phyloP scores from a whole-genome alignment of 2,797 vertebrate genomes.

The Rhinichthys osculus region DNA sequence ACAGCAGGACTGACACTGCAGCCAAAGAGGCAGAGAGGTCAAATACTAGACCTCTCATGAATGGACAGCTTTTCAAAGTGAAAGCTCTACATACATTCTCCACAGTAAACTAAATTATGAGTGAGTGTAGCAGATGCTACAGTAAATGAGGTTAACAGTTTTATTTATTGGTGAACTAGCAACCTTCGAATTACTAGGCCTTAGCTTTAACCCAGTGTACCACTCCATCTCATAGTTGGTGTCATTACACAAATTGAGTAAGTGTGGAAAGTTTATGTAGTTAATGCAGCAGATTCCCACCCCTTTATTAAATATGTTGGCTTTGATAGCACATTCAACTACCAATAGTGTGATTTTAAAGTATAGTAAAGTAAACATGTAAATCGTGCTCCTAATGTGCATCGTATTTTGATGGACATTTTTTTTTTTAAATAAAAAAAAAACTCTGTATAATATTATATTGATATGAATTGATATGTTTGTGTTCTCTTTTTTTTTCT shows the following conservation, averaged over 20 bases:
- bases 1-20: conserved; percentile 17
- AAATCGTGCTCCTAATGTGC: too few relatives aligned
- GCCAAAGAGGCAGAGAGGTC: not conserved
- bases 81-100: not conserved
- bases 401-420: not conserved
- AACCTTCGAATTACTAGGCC: not conserved
- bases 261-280: not conserved
- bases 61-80: not conserved
- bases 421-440: too few relatives aligned
- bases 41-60: not conserved
- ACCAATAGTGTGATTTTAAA: not conserved
- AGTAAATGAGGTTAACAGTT: too few relatives aligned
- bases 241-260: not conserved
- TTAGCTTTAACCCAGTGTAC: not conserved
- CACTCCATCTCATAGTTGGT: not conserved
- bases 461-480: not conserved
- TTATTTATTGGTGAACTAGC: not conserved
- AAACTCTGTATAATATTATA: not conserved
- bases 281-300: not conserved
- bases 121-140: not conserved
- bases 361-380: not conserved
- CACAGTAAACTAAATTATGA: not conserved
- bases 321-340: not conserved
- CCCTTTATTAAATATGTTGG: not conserved
- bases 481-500: not conserved